Evolutionary conservation across 2,113 vertebrate genomes (phyloP).

Genomic region (Protobothrops mucrosquamatus): DNA sequence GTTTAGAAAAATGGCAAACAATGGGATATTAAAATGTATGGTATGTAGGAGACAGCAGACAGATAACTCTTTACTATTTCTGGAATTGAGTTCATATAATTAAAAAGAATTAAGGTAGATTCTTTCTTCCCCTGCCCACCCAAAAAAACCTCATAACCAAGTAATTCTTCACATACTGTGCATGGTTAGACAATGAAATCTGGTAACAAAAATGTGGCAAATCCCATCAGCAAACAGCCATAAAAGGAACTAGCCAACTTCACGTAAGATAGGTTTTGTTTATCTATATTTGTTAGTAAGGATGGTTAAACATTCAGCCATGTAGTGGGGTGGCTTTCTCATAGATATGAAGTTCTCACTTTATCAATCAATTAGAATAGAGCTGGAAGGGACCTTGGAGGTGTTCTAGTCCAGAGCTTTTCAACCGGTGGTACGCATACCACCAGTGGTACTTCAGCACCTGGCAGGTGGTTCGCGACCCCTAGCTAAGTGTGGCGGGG

Average conservation of each 20-base stretch:
- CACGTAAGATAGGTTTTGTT: no score
- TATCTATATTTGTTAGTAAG: background rate
- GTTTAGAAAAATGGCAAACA: background rate
- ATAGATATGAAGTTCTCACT: background rate
- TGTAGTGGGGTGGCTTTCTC: background rate
- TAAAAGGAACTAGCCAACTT: no score
- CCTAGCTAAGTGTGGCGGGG: no score
- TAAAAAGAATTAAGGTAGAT: background rate
- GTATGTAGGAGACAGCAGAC: background rate
- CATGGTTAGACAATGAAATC: background rate
- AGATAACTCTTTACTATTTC: background rate
- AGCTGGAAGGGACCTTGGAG: no score
- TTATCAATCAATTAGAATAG: no score
- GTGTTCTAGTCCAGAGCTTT: no score
- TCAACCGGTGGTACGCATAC: no score
- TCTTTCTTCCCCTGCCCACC: no score
- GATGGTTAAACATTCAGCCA: background rate
- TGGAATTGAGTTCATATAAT: background rate
- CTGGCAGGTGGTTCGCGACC: no score
- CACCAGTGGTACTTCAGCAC: no score
- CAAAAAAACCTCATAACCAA: background rate
- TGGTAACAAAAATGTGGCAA: background rate
- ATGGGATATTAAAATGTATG: background rate
- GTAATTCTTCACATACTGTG: background rate
- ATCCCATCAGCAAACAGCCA: no score